phyloP scores from a whole-genome alignment of 2,888 invertebrate species.

The Malacosoma neustria region DNA sequence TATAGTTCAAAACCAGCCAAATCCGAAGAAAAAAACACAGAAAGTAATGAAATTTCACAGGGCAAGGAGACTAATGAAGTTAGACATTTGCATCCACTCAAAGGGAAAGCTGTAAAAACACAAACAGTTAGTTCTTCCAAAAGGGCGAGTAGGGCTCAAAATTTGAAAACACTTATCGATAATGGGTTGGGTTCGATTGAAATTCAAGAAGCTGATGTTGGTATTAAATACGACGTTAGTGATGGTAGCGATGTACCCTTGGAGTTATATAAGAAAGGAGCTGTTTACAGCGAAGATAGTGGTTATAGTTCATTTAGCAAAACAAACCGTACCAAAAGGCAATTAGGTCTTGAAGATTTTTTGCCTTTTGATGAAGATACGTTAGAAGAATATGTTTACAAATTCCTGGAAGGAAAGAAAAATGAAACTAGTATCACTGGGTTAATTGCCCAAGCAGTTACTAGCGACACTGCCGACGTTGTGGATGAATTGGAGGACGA shows the following conservation, averaged over 20 bases:
- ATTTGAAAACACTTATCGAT: slow-evolving; percentile 50
- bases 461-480: slow-evolving; percentile 38
- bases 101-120: slow-evolving; percentile 44
- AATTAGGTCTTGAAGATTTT: slow-evolving; percentile 55
- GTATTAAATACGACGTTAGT: slow-evolving; percentile 74
- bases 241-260: slow-evolving; percentile 65
- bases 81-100: slow-evolving; percentile 72
- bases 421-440: slow-evolving; percentile 56
- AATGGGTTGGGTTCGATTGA: slow-evolving; percentile 65
- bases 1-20: slow-evolving; percentile 78
- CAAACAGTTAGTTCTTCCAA: slow-evolving; percentile 28
- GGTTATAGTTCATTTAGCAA: slow-evolving; percentile 30
- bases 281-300: slow-evolving; percentile 71
- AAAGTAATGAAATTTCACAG: slow-evolving; percentile 68
- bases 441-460: slow-evolving; percentile 50
- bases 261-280: slow-evolving; percentile 76
- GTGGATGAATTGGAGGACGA: slow-evolving; percentile 34
- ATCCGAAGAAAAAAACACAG: slow-evolving; percentile 42
- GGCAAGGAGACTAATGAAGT: slow-evolving; percentile 68
- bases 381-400: slow-evolving; percentile 54
- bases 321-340: slow-evolving; percentile 34
- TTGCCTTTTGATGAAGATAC: slow-evolving; percentile 58
- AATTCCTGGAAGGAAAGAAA: slow-evolving; percentile 47
- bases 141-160: slow-evolving; percentile 44
- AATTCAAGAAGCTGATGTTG: slow-evolving; percentile 74